Conservation (phyloP, 2,797 vertebrate species). For the Euthynnus affinis region DNA sequence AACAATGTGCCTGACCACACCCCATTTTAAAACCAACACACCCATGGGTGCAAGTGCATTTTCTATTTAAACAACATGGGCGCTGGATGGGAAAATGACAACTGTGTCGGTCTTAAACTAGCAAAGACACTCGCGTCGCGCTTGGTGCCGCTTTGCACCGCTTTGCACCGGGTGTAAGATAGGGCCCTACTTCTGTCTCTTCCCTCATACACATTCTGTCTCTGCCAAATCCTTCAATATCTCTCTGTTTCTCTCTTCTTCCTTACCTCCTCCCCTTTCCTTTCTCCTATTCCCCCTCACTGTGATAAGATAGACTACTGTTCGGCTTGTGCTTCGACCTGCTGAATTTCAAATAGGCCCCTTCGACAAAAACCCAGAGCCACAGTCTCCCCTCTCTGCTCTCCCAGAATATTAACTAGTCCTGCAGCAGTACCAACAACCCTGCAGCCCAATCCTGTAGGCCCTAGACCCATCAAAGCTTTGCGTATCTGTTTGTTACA, state of each 20-base stretch:
- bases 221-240: constrained; percentile 60
- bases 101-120: no score
- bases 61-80: no score
- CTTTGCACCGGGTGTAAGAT: no score
- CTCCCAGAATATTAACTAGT: constrained; percentile 78
- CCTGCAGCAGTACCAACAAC: constrained; percentile 55
- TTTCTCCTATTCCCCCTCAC: constrained; percentile 59
- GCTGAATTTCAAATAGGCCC: constrained; percentile 81
- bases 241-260: constrained; percentile 41
- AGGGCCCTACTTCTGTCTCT: constrained; percentile 4
- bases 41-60: no score
- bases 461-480: constrained; percentile 21
- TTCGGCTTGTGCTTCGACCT: constrained; percentile 71
- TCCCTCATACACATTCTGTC: constrained; percentile 26
- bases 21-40: no score
- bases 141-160: no score
- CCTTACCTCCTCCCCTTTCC: constrained; percentile 31
- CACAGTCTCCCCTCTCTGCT: constrained; percentile 62
- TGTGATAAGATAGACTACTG: constrained; percentile 78
- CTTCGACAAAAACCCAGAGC: constrained; percentile 69
- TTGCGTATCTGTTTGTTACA: constrained; percentile 42
- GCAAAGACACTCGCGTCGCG: no score
- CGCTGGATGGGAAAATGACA: no score
- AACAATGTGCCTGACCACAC: no score
- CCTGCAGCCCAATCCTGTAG: neutral